phyloP scores from a whole-genome alignment of 2,113 vertebrate species.

The Neodon shergylaensis region DNA sequence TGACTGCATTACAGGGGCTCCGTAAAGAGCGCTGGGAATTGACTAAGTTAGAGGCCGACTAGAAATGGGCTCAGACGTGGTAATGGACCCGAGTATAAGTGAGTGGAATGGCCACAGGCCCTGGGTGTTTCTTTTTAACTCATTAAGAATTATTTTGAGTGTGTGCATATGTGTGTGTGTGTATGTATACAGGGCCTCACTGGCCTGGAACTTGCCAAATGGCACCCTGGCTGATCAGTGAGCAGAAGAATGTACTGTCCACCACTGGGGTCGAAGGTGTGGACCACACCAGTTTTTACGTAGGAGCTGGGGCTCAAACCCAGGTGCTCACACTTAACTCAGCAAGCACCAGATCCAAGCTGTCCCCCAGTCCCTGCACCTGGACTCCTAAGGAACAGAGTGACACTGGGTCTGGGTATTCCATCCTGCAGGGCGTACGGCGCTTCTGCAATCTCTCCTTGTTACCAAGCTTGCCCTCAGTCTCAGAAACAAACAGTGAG shows the following conservation, averaged over 20 bases:
- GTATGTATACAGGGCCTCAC: neutral
- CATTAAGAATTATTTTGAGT: no score
- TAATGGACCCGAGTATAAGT: no score
- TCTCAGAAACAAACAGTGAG: neutral
- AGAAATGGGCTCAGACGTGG: neutral
- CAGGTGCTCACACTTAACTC: neutral
- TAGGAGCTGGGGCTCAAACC: neutral
- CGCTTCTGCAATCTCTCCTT: neutral
- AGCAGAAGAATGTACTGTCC: neutral
- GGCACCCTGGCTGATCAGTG: neutral
- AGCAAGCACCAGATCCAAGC: neutral
- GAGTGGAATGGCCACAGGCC: no score
- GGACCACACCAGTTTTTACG: neutral
- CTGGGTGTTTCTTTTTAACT: no score
- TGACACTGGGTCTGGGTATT: neutral
- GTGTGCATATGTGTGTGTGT: neutral
- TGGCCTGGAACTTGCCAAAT: neutral
- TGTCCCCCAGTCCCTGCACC: neutral
- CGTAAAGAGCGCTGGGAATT: neutral
- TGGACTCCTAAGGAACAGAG: neutral
- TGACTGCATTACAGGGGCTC: neutral
- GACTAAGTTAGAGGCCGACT: neutral
- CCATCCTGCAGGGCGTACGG: neutral
- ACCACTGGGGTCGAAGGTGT: neutral
- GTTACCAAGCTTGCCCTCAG: neutral